phyloP scores from a whole-genome alignment of 1,140 invertebrate genomes.

The Neelides sp. region DNA sequence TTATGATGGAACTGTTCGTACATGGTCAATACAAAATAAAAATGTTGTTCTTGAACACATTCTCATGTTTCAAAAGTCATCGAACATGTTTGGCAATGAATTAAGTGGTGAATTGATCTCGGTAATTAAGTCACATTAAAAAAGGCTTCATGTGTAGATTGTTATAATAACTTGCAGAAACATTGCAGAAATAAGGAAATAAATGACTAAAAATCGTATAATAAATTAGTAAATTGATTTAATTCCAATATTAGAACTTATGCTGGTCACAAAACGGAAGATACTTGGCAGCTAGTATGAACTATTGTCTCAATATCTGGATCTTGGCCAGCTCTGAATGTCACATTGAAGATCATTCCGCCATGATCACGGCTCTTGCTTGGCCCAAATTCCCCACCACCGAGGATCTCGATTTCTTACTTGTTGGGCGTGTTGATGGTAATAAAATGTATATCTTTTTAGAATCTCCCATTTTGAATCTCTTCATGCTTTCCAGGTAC shows the following conservation, averaged over 20 bases:
- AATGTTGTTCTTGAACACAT: slow-evolving; percentile 44
- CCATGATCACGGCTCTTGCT: slow-evolving; percentile 41
- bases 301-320: slow-evolving; percentile 49
- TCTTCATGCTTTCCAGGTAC: too few relatives aligned
- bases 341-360: slow-evolving; percentile 37
- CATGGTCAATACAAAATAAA: slow-evolving; percentile 42
- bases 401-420: slow-evolving; percentile 37
- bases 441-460: too few relatives aligned
- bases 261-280: slow-evolving; percentile 44
- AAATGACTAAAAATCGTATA: too few relatives aligned
- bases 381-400: slow-evolving; percentile 38
- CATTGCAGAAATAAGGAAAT: too few relatives aligned
- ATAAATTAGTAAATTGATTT: too few relatives aligned
- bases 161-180: too few relatives aligned
- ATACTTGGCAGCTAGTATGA: slow-evolving; percentile 45
- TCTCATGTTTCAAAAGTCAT: slow-evolving; percentile 44
- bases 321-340: slow-evolving; percentile 37
- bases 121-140: too few relatives aligned
- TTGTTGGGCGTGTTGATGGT: slow-evolving; percentile 47
- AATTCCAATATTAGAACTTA: too few relatives aligned
- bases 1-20: slow-evolving; percentile 51
- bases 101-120: slow-evolving; percentile 42
- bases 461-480: too few relatives aligned
- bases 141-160: too few relatives aligned
- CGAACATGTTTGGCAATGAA: slow-evolving; percentile 41